Evolutionary conservation across 2,888 invertebrate genomes (phyloP).

Genomic region (Trichogramma dendrolimi): DNA sequence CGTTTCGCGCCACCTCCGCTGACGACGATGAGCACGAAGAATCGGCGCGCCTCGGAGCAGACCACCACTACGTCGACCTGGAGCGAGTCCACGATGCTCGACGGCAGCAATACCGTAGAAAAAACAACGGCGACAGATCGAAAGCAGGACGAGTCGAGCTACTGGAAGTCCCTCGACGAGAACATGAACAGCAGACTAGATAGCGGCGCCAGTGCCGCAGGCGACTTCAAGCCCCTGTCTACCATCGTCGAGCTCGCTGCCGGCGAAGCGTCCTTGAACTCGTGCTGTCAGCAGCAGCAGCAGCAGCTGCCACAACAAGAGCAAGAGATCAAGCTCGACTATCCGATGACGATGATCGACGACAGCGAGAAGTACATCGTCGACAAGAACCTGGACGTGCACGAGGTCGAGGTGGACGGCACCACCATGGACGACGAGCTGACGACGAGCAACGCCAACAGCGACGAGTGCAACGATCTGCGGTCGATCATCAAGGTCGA

Average conservation of each 20-base stretch:
- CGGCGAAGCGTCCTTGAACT: no score
- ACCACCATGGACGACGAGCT: slow-evolving; percentile 20
- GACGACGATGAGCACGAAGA: background rate
- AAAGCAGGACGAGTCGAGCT: background rate
- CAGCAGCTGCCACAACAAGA: background rate
- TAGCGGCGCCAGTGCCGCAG: background rate
- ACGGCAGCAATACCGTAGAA: no score
- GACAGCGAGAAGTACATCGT: slow-evolving; percentile 3
- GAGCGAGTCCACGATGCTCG: no score
- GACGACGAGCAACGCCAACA: slow-evolving; percentile 22
- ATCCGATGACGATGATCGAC: background rate
- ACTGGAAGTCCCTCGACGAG: slow-evolving; percentile 29
- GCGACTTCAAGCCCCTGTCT: no score
- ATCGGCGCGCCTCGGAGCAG: no score
- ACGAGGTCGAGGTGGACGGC: slow-evolving; percentile 24
- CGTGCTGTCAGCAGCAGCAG: no score
- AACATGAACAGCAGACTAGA: slow-evolving; percentile 30
- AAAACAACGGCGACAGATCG: no score
- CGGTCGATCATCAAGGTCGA: slow-evolving; percentile 43
- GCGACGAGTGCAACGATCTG: slow-evolving; percentile 10
- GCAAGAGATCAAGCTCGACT: background rate
- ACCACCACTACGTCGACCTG: no score
- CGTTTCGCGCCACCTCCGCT: slow-evolving; percentile 22
- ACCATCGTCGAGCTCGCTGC: no score
- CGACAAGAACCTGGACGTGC: slow-evolving; percentile 24